phyloP scores from a whole-genome alignment of 2,888 invertebrate genomes.

The Calephelis perditalis region DNA sequence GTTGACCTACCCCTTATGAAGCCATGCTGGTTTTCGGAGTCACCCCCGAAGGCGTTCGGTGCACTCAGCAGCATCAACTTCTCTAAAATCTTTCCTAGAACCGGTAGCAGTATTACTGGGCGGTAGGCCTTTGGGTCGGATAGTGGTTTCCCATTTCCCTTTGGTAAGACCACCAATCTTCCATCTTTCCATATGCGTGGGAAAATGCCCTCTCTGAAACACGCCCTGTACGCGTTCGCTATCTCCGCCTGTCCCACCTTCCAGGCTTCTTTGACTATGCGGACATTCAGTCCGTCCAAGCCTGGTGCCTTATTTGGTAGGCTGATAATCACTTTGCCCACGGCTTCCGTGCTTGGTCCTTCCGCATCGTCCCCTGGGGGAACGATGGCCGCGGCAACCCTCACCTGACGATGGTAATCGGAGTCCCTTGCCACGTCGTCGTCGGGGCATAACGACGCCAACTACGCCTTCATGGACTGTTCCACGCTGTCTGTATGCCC shows the following conservation, averaged over 20 bases:
- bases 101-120: conserved; percentile 32
- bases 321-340: conserved; percentile 26
- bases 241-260: conserved; percentile 24
- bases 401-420: conserved; percentile 30
- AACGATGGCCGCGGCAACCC: conserved; percentile 24
- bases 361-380: conserved; percentile 27
- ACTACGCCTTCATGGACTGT: conserved; percentile 25
- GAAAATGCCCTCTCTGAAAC: conserved; percentile 29
- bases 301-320: conserved; percentile 37
- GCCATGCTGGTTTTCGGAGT: conserved; percentile 36
- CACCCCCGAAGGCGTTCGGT: conserved; percentile 13
- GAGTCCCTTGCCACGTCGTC: conserved; percentile 28
- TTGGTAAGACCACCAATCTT: conserved; percentile 25
- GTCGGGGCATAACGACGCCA: conserved; percentile 34
- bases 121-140: conserved; percentile 28
- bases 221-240: conserved; percentile 18
- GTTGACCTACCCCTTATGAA: conserved; percentile 36
- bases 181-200: conserved; percentile 23
- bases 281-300: conserved; percentile 32
- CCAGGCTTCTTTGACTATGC: conserved; percentile 31
- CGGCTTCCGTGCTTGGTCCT: conserved; percentile 1
- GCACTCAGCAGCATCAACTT: conserved; percentile 30
- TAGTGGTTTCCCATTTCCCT: conserved; percentile 26
- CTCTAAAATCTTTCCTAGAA: conserved; percentile 38
- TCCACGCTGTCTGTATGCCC: conserved; percentile 19